phyloP scores from a whole-genome alignment of 2,113 vertebrate species.

The Seriola dumerili region DNA sequence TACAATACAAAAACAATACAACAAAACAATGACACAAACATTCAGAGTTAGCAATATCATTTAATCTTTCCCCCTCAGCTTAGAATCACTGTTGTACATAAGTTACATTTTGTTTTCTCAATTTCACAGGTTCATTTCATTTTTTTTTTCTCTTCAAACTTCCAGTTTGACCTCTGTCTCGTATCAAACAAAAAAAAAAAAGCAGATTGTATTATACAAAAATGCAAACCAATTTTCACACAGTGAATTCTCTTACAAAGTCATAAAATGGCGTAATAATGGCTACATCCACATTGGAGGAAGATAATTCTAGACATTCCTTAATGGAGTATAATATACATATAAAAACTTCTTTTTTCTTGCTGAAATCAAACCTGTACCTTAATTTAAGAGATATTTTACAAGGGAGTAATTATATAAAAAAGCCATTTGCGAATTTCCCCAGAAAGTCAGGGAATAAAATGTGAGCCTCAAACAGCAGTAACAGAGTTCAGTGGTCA shows the following conservation, averaged over 20 bases:
- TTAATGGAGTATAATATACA: conserved; percentile 92
- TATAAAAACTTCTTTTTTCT: conserved; percentile 87
- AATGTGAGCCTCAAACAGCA: conserved; percentile 84
- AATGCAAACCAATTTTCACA: conserved; percentile 93
- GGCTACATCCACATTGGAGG: conserved; percentile 92
- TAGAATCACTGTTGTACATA: conserved; percentile 88
- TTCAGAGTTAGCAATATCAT: conserved; percentile 85
- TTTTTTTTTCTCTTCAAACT: conserved; percentile 81
- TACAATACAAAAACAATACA: not conserved
- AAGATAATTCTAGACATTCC: conserved; percentile 92
- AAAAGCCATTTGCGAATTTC: conserved; percentile 84
- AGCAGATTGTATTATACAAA: conserved; percentile 92
- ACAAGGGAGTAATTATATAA: conserved; percentile 88
- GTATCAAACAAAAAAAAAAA: conserved; percentile 85
- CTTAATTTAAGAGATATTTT: conserved; percentile 90
- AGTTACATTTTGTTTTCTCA: conserved; percentile 85
- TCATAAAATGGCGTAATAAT: conserved; percentile 90
- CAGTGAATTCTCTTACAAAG: conserved; percentile 92
- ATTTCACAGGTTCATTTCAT: conserved; percentile 83
- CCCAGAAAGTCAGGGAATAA: conserved; percentile 85
- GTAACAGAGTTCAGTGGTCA: conserved; percentile 86
- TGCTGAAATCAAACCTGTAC: conserved; percentile 89
- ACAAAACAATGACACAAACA: conserved; percentile 39
- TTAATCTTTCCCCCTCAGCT: conserved; percentile 87
- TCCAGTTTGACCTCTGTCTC: conserved; percentile 85